These are phyloP conservation scores for Tragelaphus buxtoni DNA, from an alignment of 2,113 vertebrate genomes.

Conservation along the genomic window DNA sequence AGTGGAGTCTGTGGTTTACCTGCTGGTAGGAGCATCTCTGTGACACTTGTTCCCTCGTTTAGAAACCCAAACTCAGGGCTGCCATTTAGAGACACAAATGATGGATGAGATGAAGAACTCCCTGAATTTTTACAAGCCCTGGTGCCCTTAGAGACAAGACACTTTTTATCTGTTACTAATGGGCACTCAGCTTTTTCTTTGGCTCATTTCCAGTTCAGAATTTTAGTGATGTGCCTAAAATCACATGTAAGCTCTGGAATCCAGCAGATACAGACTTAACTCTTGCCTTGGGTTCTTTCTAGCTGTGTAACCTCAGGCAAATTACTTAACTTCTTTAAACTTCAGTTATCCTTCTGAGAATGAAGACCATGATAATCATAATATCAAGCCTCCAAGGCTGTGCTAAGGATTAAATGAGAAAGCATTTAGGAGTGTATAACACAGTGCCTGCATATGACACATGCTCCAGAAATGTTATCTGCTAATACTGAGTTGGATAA, in stretches of 20 bases:
- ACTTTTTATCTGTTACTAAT: background rate
- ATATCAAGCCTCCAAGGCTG: background rate
- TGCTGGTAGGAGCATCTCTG: rapidly evolving
- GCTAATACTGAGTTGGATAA: background rate
- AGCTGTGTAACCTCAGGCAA: background rate
- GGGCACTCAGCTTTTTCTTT: background rate
- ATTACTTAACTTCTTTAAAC: background rate
- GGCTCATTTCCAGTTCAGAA: slow-evolving; percentile 18
- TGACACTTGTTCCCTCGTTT: background rate
- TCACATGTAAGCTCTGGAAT: background rate
- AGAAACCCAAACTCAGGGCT: background rate
- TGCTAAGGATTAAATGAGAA: background rate
- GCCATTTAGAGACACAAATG: background rate
- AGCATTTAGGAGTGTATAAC: background rate
- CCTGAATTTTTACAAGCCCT: background rate
- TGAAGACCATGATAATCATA: background rate
- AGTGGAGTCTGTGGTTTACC: background rate
- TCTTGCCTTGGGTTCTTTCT: background rate
- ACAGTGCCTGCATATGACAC: background rate
- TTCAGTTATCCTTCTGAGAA: slow-evolving; percentile 4
- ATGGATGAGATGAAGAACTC: background rate
- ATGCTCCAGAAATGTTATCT: background rate
- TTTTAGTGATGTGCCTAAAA: slow-evolving; percentile 7
- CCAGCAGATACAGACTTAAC: background rate
- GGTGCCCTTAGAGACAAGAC: background rate